A percentile compares a stretch with the other conserved stretches of the same genome.
These are phyloP conservation scores for Alsophila aescularia DNA, from an alignment of 2,888 invertebrate species.

Conservation along the genomic window DNA sequence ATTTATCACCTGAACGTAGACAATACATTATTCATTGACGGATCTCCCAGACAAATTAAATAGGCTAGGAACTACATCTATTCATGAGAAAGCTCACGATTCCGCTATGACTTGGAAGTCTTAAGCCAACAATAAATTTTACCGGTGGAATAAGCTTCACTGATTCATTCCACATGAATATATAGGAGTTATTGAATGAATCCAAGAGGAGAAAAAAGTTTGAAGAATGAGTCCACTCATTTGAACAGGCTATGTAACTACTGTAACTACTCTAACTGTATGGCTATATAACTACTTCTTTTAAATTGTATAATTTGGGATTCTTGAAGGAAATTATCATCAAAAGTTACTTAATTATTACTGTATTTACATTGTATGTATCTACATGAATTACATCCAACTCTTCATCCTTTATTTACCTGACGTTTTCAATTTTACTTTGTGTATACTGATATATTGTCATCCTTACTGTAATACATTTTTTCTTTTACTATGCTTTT, in stretches of 20 bases:
- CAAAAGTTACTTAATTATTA: too few relatives aligned
- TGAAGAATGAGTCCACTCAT: constrained; percentile 5
- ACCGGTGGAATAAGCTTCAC: constrained; percentile 13
- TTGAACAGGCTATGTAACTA: background rate
- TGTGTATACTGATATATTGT: too few relatives aligned
- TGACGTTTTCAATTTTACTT: too few relatives aligned
- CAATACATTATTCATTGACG: constrained; percentile 61
- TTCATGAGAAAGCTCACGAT: constrained; percentile 41
- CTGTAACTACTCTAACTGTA: too few relatives aligned
- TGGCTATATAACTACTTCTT: too few relatives aligned
- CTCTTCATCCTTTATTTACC: too few relatives aligned
- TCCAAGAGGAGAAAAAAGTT: constrained; percentile 7
- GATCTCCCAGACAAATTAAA: constrained; percentile 44
- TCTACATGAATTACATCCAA: too few relatives aligned
- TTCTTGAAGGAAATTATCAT: too few relatives aligned
- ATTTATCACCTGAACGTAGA: constrained; percentile 40
- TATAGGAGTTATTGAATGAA: constrained; percentile 16
- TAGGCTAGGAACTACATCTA: constrained; percentile 47
- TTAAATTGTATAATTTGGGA: too few relatives aligned
- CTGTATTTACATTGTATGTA: too few relatives aligned
- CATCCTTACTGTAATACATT: too few relatives aligned
- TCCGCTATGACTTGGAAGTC: constrained; percentile 26
- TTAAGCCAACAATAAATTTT: constrained; percentile 30
- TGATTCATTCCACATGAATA: constrained; percentile 13
- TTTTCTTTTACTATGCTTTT: too few relatives aligned